These are phyloP conservation scores for Vandiemenella viatica DNA, from an alignment of 2,888 invertebrate species.

Conservation along the genomic window DNA sequence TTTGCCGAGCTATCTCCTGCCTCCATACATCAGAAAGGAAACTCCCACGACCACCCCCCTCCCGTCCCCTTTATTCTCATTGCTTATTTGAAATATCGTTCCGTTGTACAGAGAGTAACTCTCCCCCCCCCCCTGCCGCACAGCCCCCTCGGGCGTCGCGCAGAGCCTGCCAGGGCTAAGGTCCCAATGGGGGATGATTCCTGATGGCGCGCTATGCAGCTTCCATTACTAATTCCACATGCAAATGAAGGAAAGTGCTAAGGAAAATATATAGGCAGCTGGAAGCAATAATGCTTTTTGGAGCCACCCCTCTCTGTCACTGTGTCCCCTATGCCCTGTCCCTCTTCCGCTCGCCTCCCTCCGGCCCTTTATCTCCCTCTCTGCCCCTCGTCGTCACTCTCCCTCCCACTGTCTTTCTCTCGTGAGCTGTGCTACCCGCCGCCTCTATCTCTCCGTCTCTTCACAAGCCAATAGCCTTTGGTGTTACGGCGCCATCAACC, in stretches of 20 bases:
- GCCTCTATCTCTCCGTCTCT: conserved; percentile 1
- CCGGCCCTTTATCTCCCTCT: neutral
- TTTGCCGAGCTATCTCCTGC: neutral
- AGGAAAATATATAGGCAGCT: conserved; percentile 17
- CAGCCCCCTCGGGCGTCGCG: neutral
- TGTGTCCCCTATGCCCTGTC: neutral
- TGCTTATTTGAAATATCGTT: conserved; percentile 15
- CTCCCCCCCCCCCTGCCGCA: neutral
- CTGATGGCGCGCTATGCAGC: conserved; percentile 8
- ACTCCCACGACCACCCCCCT: neutral
- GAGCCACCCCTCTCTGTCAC: neutral
- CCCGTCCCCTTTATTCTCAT: conserved; percentile 10
- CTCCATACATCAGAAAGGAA: neutral
- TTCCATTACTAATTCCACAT: conserved; percentile 18
- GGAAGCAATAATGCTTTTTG: conserved; percentile 12
- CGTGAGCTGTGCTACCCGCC: neutral
- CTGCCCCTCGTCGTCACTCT: neutral
- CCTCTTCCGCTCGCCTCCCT: neutral
- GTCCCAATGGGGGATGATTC: conserved; percentile 13
- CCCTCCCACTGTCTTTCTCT: too few species aligned
- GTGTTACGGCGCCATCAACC: conserved; percentile 14
- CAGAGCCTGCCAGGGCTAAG: neutral
- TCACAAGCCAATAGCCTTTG: conserved; percentile 15
- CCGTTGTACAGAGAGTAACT: conserved; percentile 5
- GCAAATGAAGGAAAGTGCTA: conserved; percentile 18